A percentile compares a stretch with the other conserved stretches of the same genome.
phyloP scores from a whole-genome alignment of 2,888 invertebrate species.

The Cremastinae sp. region DNA sequence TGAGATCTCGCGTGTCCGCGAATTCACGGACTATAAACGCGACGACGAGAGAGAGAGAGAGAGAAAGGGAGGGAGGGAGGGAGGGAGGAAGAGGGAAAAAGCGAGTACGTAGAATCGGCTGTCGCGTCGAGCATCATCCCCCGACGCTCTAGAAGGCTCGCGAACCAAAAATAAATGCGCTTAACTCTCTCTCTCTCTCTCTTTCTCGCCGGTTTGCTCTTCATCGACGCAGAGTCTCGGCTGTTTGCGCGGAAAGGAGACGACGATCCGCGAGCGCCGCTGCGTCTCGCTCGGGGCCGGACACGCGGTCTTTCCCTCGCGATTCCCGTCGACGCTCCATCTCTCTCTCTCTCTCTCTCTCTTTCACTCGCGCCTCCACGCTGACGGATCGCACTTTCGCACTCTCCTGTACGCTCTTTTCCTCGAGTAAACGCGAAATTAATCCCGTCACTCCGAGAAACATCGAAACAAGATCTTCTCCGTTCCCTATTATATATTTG shows the following conservation, averaged over 20 bases:
- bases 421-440: no score
- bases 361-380: neutral
- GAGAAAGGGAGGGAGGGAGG: slow-evolving; percentile 16
- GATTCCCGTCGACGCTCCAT: slow-evolving; percentile 26
- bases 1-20: no score
- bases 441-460: no score
- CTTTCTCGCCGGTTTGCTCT: no score
- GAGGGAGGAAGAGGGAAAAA: neutral
- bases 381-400: no score
- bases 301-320: slow-evolving; percentile 49
- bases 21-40: no score
- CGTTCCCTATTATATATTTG: no score
- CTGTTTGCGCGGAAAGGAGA: slow-evolving; percentile 42
- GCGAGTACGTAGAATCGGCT: slow-evolving; percentile 47
- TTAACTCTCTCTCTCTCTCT: slow-evolving; percentile 44
- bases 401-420: no score
- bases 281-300: slow-evolving; percentile 56
- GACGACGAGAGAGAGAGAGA: slow-evolving; percentile 24
- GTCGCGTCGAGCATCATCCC: slow-evolving; percentile 37
- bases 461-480: no score
- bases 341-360: slow-evolving; percentile 7
- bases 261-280: slow-evolving; percentile 59
- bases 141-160: slow-evolving; percentile 61
- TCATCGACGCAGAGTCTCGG: no score
- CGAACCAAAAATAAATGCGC: slow-evolving; percentile 61